Base-by-base conservation (phyloP, 1,140 invertebrate species). In the Archivesica marissinica region DNA sequence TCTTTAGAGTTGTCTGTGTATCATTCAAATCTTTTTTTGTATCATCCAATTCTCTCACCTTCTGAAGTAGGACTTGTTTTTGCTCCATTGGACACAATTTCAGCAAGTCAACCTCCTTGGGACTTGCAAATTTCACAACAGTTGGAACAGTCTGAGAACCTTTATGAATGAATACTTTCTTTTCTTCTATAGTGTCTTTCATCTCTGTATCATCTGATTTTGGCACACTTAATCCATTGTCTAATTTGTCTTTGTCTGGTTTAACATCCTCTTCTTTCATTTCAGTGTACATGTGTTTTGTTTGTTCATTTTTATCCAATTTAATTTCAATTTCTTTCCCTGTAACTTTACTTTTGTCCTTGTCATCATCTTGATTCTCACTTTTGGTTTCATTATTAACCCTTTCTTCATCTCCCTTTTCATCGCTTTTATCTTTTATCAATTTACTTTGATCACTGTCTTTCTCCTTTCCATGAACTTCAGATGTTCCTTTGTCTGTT, bases 81-180 rank as follows among this genome's bases (percentile, higher is more conserved):
- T 77, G 59, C 30, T 77, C 82, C 3, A 66, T 20, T 70, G 72
- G 30, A 33, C 59, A 52, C 23, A 85, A 38, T 76, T 70, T 85
- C n/a, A 70, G 13, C 23, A 77, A 59, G 28, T 77, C 74, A 25
- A 85, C 44, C 38, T 85, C 82, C 70, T 85, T 61, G 4, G 74
- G 82, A 54, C 59, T 85, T 11, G 74, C 82, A 52, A 85, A 77
- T 41, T 78, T 85, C 17, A 77, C 41, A 11, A 85, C 41, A 38
- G 64, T 70, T 85, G 82, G 82, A 20, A 85, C 82, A 11, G 82
- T 85, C 47, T 85, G 82, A 39, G 28, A 56, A 39, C 15, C 25
- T 39, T 76, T 77, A 7, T 52, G 41, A 25, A 54, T 64, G 68
- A 85, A 77, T 20, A 66, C 82, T 56, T 77, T 78, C 25, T 68